Conservation (phyloP, 2,797 vertebrate species). For the Tauraco hartlaubi region DNA sequence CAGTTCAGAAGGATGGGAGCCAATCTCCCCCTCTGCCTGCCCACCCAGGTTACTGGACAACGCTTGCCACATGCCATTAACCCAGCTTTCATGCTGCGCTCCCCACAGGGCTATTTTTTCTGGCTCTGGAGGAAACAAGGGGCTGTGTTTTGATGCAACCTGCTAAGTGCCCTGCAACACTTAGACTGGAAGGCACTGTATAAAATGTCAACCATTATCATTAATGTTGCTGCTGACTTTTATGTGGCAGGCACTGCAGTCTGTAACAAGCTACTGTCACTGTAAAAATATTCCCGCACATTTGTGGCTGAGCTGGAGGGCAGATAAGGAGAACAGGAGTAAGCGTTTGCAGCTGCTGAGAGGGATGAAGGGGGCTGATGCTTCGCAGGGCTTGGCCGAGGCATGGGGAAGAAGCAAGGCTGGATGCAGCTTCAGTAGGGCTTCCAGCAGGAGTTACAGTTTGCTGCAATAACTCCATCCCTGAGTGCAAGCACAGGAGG, state of each 20-base stretch:
- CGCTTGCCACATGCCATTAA: not conserved
- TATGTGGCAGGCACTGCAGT: slow-evolving; percentile 10
- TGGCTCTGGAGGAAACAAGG: not conserved
- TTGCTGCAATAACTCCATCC: not conserved
- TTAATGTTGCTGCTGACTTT: slow-evolving; percentile 28
- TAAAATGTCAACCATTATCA: slow-evolving; percentile 7
- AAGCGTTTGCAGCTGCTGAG: not conserved
- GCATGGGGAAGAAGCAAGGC: not conserved
- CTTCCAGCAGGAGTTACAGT: not conserved
- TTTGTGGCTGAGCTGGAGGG: not conserved
- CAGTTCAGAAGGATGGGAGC: not conserved
- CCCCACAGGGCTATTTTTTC: not conserved
- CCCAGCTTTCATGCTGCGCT: not conserved
- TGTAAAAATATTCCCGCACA: not conserved
- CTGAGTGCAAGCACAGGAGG: not conserved
- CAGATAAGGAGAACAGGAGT: not conserved
- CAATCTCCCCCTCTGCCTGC: not conserved
- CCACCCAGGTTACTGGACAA: not conserved
- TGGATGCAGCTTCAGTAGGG: not conserved
- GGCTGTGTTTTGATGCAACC: not conserved
- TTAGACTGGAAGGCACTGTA: not conserved
- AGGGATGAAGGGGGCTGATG: not conserved
- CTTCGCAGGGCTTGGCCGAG: not conserved
- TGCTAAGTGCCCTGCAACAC: not conserved
- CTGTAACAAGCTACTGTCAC: slow-evolving; percentile 12